These are phyloP conservation scores for Parus major DNA, from an alignment of 2,113 vertebrate species.

Conservation along the genomic window DNA sequence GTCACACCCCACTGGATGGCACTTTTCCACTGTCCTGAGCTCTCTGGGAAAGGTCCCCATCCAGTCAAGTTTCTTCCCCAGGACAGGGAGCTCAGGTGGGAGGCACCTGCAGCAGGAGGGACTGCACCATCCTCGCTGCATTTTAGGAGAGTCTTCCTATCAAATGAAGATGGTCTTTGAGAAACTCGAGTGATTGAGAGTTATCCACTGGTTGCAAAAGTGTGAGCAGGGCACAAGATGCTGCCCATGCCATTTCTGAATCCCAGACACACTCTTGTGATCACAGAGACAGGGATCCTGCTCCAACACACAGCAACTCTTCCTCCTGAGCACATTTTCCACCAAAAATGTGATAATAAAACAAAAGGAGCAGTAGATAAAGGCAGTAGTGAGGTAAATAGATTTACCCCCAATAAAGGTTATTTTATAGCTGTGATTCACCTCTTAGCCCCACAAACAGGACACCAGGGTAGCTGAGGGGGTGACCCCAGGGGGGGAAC, in stretches of 20 bases:
- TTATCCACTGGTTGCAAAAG: neutral
- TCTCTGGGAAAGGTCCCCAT: neutral
- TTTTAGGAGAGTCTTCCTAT: neutral
- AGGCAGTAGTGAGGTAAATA: neutral
- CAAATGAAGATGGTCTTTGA: neutral
- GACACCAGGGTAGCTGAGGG: neutral
- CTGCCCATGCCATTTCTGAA: neutral
- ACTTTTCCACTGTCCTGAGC: neutral
- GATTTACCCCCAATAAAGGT: accelerated
- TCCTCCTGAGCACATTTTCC: neutral
- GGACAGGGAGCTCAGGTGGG: neutral
- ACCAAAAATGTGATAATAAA: neutral
- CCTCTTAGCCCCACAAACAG: neutral
- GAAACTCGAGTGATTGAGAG: neutral
- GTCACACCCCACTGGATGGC: constrained; percentile 26
- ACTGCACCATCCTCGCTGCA: neutral
- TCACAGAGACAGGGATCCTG: neutral
- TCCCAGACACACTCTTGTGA: accelerated
- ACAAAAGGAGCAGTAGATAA: neutral
- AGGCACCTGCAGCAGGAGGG: neutral
- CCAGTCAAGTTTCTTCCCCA: accelerated
- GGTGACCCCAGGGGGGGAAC: no score
- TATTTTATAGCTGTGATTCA: neutral
- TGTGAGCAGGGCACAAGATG: neutral
- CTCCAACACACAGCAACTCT: neutral